phyloP scores from a whole-genome alignment of 2,113 vertebrate genomes.

The Neolamprologus hecqui region DNA sequence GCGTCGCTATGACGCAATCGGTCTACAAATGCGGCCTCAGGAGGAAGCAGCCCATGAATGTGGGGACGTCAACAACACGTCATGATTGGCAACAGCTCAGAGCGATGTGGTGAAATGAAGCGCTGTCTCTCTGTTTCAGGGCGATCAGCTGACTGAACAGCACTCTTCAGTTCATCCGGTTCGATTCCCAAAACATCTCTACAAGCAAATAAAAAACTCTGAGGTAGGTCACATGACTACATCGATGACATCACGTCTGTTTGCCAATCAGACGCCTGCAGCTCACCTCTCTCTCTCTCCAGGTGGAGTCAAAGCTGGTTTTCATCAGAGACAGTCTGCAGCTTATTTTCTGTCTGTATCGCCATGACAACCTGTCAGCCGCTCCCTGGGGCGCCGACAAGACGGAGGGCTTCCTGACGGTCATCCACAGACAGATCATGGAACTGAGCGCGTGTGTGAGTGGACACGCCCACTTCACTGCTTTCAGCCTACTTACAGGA shows the following conservation, averaged over 20 bases:
- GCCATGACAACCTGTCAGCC: not conserved
- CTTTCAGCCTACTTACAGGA: not conserved
- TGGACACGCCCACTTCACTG: not conserved
- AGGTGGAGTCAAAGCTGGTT: slow-evolving; percentile 1
- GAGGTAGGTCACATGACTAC: not conserved
- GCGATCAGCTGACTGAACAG: not conserved
- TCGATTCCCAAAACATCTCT: not conserved
- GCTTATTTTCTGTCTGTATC: not conserved
- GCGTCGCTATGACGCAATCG: too few relatives aligned
- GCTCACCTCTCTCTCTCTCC: not conserved
- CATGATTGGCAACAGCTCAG: not conserved
- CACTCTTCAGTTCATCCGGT: not conserved
- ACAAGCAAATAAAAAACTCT: fast-evolving
- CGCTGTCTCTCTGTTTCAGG: not conserved
- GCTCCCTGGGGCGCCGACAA: not conserved
- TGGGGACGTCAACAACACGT: not conserved
- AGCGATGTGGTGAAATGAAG: not conserved
- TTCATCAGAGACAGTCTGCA: slow-evolving; percentile 29
- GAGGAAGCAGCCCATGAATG: too few relatives aligned
- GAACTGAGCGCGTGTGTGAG: slow-evolving; percentile 3
- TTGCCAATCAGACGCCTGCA: not conserved
- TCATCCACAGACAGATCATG: not conserved
- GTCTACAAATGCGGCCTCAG: too few relatives aligned
- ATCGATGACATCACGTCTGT: not conserved
- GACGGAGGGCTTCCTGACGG: not conserved